phyloP scores from a whole-genome alignment of 2,888 invertebrate species.

The Trachelus tabidus region DNA sequence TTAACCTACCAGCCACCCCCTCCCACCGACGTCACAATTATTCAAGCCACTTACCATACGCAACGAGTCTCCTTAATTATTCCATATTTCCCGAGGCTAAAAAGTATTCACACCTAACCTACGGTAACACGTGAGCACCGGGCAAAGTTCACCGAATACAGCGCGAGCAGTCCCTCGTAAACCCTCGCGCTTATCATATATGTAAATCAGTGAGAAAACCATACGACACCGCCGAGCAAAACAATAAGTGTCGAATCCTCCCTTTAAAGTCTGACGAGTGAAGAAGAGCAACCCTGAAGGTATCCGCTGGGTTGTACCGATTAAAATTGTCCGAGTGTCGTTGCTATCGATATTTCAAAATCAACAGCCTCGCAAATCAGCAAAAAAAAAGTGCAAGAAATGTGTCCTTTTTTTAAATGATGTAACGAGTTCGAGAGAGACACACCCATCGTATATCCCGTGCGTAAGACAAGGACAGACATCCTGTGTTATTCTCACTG shows the following conservation, averaged over 20 bases:
- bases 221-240: neutral
- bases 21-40: neutral
- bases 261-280: neutral
- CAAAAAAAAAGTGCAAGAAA: no score
- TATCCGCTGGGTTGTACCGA: no score
- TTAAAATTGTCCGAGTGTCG: neutral
- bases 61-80: neutral
- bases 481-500: no score
- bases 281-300: no score
- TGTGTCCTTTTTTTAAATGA: no score
- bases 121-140: neutral
- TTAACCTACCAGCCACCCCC: no score
- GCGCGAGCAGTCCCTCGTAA: neutral
- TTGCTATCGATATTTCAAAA: no score
- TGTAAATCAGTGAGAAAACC: neutral
- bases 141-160: no score
- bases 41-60: neutral
- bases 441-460: no score
- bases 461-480: no score
- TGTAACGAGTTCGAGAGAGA: no score
- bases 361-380: no score
- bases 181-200: neutral
- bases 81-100: neutral
- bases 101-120: neutral
- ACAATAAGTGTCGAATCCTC: neutral